phyloP scores from a whole-genome alignment of 2,113 vertebrate genomes.

The Falco punctatus region DNA sequence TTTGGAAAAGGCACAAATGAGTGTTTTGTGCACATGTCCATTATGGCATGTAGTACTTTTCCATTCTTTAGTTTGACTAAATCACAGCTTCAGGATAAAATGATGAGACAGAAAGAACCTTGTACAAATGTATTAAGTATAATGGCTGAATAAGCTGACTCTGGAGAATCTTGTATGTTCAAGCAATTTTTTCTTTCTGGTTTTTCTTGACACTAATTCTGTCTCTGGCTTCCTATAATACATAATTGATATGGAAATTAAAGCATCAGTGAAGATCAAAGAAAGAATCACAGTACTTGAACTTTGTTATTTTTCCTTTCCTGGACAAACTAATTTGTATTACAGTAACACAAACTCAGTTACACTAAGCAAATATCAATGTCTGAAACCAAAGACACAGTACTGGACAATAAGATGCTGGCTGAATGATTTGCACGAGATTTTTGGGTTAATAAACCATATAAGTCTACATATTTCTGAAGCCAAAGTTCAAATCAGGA shows the following conservation, averaged over 20 bases:
- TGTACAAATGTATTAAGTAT: constrained; percentile 35
- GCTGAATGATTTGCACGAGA: not conserved
- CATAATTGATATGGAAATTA: constrained; percentile 57
- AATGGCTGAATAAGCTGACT: constrained; percentile 52
- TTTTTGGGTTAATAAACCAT: not conserved
- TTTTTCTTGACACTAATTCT: constrained; percentile 61
- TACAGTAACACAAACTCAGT: constrained; percentile 20
- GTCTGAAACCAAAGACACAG: not conserved
- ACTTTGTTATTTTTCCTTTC: constrained; percentile 30
- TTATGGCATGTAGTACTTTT: not conserved
- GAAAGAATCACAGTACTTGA: constrained; percentile 29
- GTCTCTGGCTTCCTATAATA: constrained; percentile 47
- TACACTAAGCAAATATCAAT: constrained; percentile 7
- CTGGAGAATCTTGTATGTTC: constrained; percentile 31
- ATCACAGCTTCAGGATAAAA: constrained; percentile 42
- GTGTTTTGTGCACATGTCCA: not conserved
- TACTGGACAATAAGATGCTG: not conserved
- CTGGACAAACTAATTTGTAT: constrained; percentile 3
- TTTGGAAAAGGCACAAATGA: not conserved
- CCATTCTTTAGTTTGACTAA: not conserved
- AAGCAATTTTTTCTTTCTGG: not conserved
- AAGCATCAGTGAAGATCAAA: constrained; percentile 54
- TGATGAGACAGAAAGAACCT: constrained; percentile 15
- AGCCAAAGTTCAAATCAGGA: not conserved
- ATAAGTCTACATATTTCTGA: not conserved